Evolutionary conservation across 1,140 invertebrate genomes (phyloP).

Genomic region (Microplitis demolitor): DNA sequence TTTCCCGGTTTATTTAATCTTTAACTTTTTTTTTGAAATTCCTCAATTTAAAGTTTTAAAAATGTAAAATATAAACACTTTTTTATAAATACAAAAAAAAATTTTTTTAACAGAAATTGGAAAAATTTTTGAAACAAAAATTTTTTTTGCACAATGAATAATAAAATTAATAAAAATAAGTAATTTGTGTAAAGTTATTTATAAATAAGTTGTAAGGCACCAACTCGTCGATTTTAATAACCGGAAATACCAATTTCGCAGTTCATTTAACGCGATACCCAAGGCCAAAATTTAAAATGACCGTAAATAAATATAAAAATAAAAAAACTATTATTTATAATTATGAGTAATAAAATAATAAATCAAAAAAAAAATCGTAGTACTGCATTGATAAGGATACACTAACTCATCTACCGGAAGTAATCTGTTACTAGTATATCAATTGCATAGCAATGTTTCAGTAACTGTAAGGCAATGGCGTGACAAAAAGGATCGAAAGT

Average conservation of each 20-base stretch:
- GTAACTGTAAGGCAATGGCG: not conserved
- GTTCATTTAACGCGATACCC: not conserved
- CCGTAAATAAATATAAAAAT: not conserved
- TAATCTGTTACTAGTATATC: slow-evolving; percentile 11
- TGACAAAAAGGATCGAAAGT: slow-evolving; percentile 17
- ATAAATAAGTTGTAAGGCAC: not conserved
- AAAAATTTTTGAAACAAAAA: no score
- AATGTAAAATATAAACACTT: no score
- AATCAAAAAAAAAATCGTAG: not conserved
- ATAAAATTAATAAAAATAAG: no score
- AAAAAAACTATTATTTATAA: not conserved
- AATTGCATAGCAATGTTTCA: slow-evolving; percentile 4
- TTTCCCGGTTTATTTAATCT: no score
- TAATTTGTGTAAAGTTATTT: not conserved
- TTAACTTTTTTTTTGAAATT: no score
- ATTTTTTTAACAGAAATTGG: no score
- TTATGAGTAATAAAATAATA: not conserved
- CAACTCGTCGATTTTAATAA: slow-evolving; percentile 12
- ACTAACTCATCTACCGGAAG: not conserved
- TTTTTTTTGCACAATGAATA: no score
- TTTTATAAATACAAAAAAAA: no score
- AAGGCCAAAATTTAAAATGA: slow-evolving; percentile 21
- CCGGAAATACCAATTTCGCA: slow-evolving; percentile 24
- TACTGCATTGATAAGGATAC: not conserved
- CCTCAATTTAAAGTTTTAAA: no score